Evolutionary conservation across 2,888 invertebrate genomes (phyloP).

Genomic region (Cremastinae sp.): DNA sequence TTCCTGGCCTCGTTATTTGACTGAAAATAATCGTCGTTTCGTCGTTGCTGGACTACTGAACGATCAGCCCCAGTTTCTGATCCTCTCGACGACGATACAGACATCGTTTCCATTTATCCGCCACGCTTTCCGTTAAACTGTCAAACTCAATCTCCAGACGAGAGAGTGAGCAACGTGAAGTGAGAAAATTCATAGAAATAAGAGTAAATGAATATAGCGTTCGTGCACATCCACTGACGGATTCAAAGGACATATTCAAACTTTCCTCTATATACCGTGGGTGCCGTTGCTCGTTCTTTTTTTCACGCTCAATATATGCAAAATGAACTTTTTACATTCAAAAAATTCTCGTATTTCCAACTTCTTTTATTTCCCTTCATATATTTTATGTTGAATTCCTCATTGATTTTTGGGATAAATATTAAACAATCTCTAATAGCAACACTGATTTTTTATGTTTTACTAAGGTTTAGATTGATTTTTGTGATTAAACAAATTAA

Average conservation of each 20-base stretch:
- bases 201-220: background rate
- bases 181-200: slow-evolving; percentile 50
- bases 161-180: slow-evolving; percentile 45
- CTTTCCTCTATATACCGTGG: slow-evolving; percentile 6
- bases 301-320: slow-evolving; percentile 44
- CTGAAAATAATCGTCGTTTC: slow-evolving; percentile 35
- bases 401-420: no score
- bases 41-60: slow-evolving; percentile 26
- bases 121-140: slow-evolving; percentile 50
- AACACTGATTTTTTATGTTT: no score
- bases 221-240: slow-evolving; percentile 22
- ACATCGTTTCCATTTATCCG: slow-evolving; percentile 45
- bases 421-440: no score
- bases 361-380: background rate
- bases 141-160: slow-evolving; percentile 43
- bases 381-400: no score
- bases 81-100: slow-evolving; percentile 39
- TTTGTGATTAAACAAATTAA: no score
- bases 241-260: slow-evolving; percentile 49
- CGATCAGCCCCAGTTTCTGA: slow-evolving; percentile 22
- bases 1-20: slow-evolving; percentile 36
- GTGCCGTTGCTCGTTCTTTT: slow-evolving; percentile 36
- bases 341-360: background rate
- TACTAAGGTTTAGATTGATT: no score
- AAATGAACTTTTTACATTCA: background rate